Base-by-base conservation (phyloP, 2,113 vertebrate species). In the Aegypius monachus region DNA sequence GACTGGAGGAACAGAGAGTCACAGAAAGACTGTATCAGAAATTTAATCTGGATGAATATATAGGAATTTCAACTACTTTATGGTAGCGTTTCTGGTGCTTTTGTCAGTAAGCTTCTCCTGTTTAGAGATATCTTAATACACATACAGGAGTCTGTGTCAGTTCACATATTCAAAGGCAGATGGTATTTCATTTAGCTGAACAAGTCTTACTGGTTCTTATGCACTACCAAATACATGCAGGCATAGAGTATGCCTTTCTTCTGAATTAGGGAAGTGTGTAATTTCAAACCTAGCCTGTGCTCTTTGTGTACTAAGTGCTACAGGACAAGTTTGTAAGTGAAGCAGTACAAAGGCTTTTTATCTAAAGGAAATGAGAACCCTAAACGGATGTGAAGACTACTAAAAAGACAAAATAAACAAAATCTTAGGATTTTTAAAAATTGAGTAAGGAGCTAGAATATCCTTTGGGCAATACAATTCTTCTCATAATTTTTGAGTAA, bases 401-500 rank as follows among this genome's bases (percentile, higher is more conserved):
- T 73, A 16, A 66, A 86, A 88, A 17, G 20, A 31, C 10, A 34
- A 81, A 63, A 59, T 43, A 14, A 67, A 22, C 4, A 50, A 47
- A 74, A 45, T 4, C 1, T 23, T 58, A 32, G 16, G 2, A 7
- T 62, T 80, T 90, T 86, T 23, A 16, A 14, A 86, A 36, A 9
- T 59, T 7, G 45, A 27, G 2, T 42, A 38, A 84, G 27, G 10
- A 81, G 21, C 18, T 47, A 70, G 19, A 34, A 14, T 75, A 48
- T n/a, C 27, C 15, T 80, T 58, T 55, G 21, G 29, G 40, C 25
- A 31, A 45, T 40, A 45, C 3, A 71, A 20, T 45, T 32, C 3
- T 40, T 52, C 11, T 66, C 1, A 0, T 36, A 1, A 29, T 70
- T 81, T 78, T 48, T 6, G 1, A 21, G 10, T 23, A 18, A 43